Conservation (phyloP, 2,113 vertebrate species). For the Micronisus gabar region DNA sequence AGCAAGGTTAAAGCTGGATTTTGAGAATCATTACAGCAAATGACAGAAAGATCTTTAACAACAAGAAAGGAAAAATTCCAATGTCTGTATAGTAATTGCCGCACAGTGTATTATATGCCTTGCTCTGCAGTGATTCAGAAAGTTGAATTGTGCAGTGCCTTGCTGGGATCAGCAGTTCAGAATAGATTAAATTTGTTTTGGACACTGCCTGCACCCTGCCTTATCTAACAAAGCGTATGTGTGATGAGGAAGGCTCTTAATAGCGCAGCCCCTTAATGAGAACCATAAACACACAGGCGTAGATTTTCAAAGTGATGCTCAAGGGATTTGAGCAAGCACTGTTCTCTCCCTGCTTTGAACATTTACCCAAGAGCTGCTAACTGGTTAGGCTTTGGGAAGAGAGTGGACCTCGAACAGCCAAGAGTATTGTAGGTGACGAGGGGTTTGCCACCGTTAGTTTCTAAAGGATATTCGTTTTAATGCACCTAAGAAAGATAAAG, state of each 20-base stretch:
- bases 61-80: neutral
- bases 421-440: neutral
- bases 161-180: constrained; percentile 57
- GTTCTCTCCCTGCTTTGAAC: neutral
- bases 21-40: constrained; percentile 6
- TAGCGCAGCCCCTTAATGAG: neutral
- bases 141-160: neutral
- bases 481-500: neutral
- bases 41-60: constrained; percentile 24
- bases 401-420: neutral
- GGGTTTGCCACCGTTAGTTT: neutral
- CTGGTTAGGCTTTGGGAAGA: neutral
- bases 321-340: neutral
- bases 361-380: neutral
- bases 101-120: neutral
- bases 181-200: constrained; percentile 57
- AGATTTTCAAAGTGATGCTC: neutral
- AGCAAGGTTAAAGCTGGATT: constrained; percentile 19
- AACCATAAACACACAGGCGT: constrained; percentile 2
- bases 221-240: constrained; percentile 45
- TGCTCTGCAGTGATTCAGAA: constrained; percentile 11
- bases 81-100: neutral
- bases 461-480: neutral
- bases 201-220: constrained; percentile 8
- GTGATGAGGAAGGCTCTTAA: constrained; percentile 1